These are phyloP conservation scores for Nomada ruficornis DNA, from an alignment of 2,888 invertebrate species.

Conservation along the genomic window DNA sequence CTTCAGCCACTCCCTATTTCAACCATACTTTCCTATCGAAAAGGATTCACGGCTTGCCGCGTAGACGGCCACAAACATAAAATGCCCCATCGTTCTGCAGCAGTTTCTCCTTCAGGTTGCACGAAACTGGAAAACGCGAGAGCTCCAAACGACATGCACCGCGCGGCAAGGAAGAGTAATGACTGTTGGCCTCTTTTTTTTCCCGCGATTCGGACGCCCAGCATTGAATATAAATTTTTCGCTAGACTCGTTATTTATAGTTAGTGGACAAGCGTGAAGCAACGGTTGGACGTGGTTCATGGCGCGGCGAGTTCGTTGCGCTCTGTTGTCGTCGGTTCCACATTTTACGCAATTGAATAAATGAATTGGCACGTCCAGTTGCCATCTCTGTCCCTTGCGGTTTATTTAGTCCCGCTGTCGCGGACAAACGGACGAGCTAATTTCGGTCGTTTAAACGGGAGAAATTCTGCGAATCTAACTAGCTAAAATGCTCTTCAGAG, in stretches of 20 bases:
- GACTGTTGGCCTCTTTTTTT: neutral
- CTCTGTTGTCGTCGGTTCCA: constrained; percentile 59
- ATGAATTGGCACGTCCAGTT: constrained; percentile 73
- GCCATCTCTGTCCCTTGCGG: constrained; percentile 9
- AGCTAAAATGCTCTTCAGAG: constrained; percentile 30
- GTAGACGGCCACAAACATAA: neutral
- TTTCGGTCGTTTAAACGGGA: constrained; percentile 59
- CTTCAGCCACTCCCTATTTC: constrained; percentile 1
- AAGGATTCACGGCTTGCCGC: too few relatives aligned
- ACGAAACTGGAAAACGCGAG: neutral
- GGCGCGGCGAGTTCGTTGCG: constrained; percentile 63
- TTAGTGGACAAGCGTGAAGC: constrained; percentile 29
- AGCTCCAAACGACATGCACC: neutral
- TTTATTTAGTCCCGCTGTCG: constrained; percentile 42
- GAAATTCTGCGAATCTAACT: constrained; percentile 56
- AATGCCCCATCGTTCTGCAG: neutral
- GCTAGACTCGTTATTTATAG: constrained; percentile 45
- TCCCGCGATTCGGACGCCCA: constrained; percentile 2
- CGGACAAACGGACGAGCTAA: constrained; percentile 61
- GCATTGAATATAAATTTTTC: constrained; percentile 28
- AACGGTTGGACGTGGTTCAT: constrained; percentile 29
- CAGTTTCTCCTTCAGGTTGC: neutral
- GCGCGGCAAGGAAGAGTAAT: constrained; percentile 9
- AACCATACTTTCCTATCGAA: neutral
- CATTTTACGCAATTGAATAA: constrained; percentile 77